Evolutionary conservation across 1,140 invertebrate genomes (phyloP).

Genomic region (Drosophila punjabiensis): DNA sequence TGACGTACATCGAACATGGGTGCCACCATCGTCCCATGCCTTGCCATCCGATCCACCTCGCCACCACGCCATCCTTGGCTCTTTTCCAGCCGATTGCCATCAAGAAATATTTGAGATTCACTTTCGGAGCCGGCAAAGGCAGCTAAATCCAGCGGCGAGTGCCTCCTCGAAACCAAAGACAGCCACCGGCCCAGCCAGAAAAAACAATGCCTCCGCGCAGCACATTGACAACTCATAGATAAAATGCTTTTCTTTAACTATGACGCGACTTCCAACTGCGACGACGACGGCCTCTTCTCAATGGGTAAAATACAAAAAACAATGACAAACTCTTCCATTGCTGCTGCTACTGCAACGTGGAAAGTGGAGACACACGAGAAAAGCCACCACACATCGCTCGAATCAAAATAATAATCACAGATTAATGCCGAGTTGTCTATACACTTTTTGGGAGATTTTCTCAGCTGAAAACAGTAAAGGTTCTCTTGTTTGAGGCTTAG

Average conservation of each 20-base stretch:
- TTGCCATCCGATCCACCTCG: conserved; percentile 10
- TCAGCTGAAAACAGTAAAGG: not conserved
- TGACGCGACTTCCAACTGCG: conserved; percentile 54
- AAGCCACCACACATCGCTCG: conserved; percentile 21
- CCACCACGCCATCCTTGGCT: conserved; percentile 46
- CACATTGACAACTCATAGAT: conserved; percentile 66
- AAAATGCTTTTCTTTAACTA: conserved; percentile 66
- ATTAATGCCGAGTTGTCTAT: not conserved
- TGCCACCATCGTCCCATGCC: conserved; percentile 24
- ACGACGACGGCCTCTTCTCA: conserved; percentile 56
- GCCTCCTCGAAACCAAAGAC: conserved; percentile 41
- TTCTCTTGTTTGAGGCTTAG: not conserved
- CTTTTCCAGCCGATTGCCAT: conserved; percentile 46
- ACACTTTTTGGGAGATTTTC: not conserved
- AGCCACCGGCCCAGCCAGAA: not conserved
- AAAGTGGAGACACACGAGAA: conserved; percentile 40
- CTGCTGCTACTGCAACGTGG: conserved; percentile 40
- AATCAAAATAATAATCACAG: conserved; percentile 13
- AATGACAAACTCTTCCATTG: conserved; percentile 46
- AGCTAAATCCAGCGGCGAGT: conserved; percentile 26
- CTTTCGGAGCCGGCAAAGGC: conserved; percentile 53
- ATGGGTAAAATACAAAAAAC: conserved; percentile 33
- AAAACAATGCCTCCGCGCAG: conserved; percentile 46
- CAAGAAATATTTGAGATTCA: conserved; percentile 80
- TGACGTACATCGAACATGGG: conserved; percentile 53